These are phyloP conservation scores for Hypsibius dujardini DNA, from an alignment of 1,140 invertebrate species.

Conservation along the genomic window DNA sequence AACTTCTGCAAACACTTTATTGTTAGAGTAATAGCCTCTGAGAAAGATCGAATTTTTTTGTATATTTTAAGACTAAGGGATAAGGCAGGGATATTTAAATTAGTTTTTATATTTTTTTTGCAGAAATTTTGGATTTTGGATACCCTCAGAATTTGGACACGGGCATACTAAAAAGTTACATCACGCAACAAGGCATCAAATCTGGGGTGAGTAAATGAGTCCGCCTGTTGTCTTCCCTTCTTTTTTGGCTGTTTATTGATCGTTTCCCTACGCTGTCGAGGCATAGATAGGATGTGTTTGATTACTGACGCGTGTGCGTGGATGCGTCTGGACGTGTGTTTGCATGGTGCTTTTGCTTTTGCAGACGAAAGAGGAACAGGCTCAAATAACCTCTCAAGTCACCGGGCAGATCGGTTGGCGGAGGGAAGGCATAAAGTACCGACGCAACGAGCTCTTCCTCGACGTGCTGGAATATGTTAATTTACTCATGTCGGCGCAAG, in stretches of 20 bases:
- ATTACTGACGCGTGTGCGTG: neutral
- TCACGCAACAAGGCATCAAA: slow-evolving; percentile 97
- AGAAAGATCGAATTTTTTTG: no score
- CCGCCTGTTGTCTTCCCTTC: neutral
- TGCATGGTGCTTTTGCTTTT: slow-evolving; percentile 21
- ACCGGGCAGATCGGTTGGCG: slow-evolving; percentile 99
- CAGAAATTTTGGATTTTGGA: slow-evolving; percentile 97
- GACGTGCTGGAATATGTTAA: slow-evolving; percentile 99
- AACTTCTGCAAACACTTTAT: neutral
- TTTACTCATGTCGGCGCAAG: slow-evolving; percentile 96
- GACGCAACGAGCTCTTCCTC: slow-evolving; percentile 92
- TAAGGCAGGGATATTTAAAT: neutral
- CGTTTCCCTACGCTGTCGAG: neutral
- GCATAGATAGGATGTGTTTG: neutral
- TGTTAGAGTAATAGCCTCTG: neutral
- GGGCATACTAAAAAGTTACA: slow-evolving; percentile 95
- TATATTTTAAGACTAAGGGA: no score
- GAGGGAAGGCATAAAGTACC: slow-evolving; percentile 95
- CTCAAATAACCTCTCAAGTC: slow-evolving; percentile 97
- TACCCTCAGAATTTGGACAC: slow-evolving; percentile 99
- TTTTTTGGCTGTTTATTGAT: neutral
- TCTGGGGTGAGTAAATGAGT: slow-evolving; percentile 40
- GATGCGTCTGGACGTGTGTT: neutral
- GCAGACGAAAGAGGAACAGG: slow-evolving; percentile 95
- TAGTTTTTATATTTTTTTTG: slow-evolving; percentile 28